These are phyloP conservation scores for Buphagus erythrorhynchus DNA, from an alignment of 2,797 vertebrate species.

Conservation along the genomic window DNA sequence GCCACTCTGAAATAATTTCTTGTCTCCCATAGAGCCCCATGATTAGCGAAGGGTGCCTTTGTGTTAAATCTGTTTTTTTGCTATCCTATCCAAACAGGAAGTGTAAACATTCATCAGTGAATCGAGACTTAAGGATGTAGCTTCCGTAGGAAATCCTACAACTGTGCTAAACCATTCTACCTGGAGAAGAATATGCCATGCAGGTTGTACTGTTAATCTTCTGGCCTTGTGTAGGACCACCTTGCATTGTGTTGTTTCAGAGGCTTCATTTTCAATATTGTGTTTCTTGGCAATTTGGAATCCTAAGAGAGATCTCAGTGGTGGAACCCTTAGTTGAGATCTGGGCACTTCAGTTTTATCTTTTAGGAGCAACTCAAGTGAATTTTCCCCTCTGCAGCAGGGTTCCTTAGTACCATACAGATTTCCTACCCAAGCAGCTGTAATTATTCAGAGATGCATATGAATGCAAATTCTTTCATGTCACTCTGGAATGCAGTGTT, in stretches of 20 bases:
- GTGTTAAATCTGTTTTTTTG: not conserved
- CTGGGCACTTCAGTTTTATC: not conserved
- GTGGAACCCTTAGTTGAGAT: not conserved
- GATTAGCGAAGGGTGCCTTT: not conserved
- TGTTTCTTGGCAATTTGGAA: not conserved
- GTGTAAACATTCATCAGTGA: conserved; percentile 49
- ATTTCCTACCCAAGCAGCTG: conserved; percentile 29
- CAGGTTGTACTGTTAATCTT: not conserved
- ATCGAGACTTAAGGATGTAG: not conserved
- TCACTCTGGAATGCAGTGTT: conserved; percentile 39
- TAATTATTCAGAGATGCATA: conserved; percentile 24
- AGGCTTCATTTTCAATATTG: not conserved
- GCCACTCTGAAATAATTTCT: not conserved
- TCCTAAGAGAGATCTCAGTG: not conserved
- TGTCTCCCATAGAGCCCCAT: not conserved
- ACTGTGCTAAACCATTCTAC: not conserved
- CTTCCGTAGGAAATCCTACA: conserved; percentile 60
- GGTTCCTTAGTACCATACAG: not conserved
- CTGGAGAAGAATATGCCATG: not conserved
- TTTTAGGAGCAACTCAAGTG: not conserved
- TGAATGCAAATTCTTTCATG: conserved; percentile 49
- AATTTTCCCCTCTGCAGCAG: not conserved
- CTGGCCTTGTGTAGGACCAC: fast-evolving
- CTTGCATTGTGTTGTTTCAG: not conserved
- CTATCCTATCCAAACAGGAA: conserved; percentile 47